Base-by-base conservation (phyloP, 1,140 invertebrate species). In the Macrocentrus cingulum region DNA sequence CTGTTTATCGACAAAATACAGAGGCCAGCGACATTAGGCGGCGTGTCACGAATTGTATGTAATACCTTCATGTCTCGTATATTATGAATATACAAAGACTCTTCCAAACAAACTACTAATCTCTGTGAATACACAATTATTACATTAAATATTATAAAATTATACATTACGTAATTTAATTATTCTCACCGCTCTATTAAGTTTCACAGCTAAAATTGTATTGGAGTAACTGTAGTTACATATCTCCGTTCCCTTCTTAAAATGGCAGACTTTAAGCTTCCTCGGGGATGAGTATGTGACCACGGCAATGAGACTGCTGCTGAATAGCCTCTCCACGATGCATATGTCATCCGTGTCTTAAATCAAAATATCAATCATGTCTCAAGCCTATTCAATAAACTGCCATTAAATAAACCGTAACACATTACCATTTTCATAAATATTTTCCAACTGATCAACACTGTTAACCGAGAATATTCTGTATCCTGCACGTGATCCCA, bases 171-270 rank as follows among this genome's bases (percentile, higher is more conserved):
- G 25, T 39, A 11, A 39, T 39, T 39, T 5, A 39, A 39, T 8
- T 39, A n/a, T 39, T 15, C 13, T 87, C 84, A 97, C 94, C 68
- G 89, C 88, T 80, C 97, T 85, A 81, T 99, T 99, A 51, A 99
- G 84, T 80, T 95, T 95, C 25, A 99, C 95, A 61, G 92, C 91
- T 62, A 99, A 82, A 73, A 99, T 99, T 41, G 96, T 95, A 77
- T 98, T 98, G 8, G 92, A 91, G 76, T 99, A 99, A 72, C 92
- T 96, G 81, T 98, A 98, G 77, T 97, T 95, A 80, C 96, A 98
- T 75, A 99, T 99, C 83, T 99, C 96, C 50, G 94, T 96, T 59
- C 94, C 93, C 78, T 97, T 98, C 72, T 97, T 97, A 80, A 97
- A 99, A 81, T 99, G 96, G 77, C 94, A 98, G 22, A 99, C 95